phyloP scores from a whole-genome alignment of 2,888 invertebrate species.

The Sycophila texana region DNA sequence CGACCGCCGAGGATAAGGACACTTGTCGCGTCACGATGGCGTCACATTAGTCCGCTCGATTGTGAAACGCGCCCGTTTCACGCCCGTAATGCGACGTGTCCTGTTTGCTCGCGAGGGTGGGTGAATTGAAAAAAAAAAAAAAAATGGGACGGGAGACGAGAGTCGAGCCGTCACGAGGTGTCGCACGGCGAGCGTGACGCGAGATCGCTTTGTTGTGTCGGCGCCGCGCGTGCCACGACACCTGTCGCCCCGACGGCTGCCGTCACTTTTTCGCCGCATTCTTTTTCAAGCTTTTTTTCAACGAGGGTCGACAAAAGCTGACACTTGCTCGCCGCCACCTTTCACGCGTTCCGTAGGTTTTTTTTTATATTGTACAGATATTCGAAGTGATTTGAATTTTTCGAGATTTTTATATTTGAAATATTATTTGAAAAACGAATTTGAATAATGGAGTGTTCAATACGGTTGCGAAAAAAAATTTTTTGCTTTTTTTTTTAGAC shows the following conservation, averaged over 20 bases:
- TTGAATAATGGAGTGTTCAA: not conserved
- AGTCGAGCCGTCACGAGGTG: constrained; percentile 58
- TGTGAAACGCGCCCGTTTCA: constrained; percentile 56
- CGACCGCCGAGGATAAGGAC: constrained; percentile 39
- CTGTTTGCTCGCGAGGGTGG: not conserved
- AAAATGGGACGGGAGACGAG: constrained; percentile 14
- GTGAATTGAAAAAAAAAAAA: not conserved
- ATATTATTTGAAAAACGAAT: not conserved
- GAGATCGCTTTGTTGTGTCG: constrained; percentile 39
- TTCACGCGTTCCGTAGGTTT: too few relatives aligned
- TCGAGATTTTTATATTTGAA: not conserved
- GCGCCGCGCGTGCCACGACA: constrained; percentile 3
- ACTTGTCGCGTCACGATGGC: constrained; percentile 59
- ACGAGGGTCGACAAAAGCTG: too few relatives aligned
- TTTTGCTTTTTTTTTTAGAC: constrained; percentile 2
- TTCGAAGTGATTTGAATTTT: too few relatives aligned
- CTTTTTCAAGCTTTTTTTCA: not conserved
- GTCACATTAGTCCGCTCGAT: constrained; percentile 53
- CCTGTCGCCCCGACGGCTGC: too few relatives aligned
- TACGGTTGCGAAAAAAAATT: constrained; percentile 49
- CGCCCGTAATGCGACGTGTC: constrained; percentile 41
- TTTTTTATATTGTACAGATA: too few relatives aligned
- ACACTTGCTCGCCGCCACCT: too few relatives aligned
- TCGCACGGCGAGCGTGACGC: constrained; percentile 50
- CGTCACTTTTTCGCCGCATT: not conserved